Conservation (phyloP, 2,888 invertebrate species). For the Opisthograptis luteolata region DNA sequence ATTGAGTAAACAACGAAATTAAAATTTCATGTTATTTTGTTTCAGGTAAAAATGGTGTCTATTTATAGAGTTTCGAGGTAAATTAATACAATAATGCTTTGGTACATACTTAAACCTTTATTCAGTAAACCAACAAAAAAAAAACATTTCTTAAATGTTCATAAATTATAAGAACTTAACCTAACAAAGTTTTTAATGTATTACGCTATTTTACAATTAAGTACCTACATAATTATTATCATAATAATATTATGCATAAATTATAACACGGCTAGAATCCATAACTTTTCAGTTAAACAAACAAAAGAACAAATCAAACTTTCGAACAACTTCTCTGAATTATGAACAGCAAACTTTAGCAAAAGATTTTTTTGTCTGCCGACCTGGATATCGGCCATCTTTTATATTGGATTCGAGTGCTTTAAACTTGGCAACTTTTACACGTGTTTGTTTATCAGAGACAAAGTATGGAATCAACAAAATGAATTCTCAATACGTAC, state of each 20-base stretch:
- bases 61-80: background rate
- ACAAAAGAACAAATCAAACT: background rate
- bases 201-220: no score
- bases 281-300: background rate
- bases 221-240: no score
- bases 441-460: no score
- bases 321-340: background rate
- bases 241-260: no score
- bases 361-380: constrained; percentile 33
- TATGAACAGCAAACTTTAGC: background rate
- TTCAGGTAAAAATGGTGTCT: constrained; percentile 35
- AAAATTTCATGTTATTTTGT: constrained; percentile 14
- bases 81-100: background rate
- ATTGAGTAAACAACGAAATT: no score
- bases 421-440: constrained; percentile 4
- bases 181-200: no score
- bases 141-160: background rate
- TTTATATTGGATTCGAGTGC: constrained; percentile 11
- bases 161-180: no score
- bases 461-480: no score
- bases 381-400: constrained; percentile 37
- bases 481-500: no score
- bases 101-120: background rate
- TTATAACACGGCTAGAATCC: no score
- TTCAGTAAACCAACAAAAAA: background rate